Evolutionary conservation across 2,888 invertebrate genomes (phyloP).

Genomic region (Agrotis segetum): DNA sequence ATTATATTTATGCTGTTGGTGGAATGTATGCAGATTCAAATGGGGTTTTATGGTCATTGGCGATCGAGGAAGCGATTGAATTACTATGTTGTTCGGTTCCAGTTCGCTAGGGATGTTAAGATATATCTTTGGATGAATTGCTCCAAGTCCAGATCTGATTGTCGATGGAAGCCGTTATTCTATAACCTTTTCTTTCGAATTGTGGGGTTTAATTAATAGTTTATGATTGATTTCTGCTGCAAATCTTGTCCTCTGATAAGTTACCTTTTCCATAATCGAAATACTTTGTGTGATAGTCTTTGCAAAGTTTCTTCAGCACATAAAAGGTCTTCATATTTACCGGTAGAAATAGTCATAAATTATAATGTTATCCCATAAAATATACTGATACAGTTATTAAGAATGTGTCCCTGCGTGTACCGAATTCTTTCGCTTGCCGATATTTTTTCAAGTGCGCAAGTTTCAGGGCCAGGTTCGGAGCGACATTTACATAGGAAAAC

Average conservation of each 20-base stretch:
- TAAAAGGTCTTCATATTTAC: not conserved
- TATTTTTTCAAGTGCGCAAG: slow-evolving; percentile 31
- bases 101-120: not conserved
- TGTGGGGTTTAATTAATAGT: not conserved
- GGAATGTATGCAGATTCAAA: slow-evolving; percentile 41
- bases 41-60: slow-evolving; percentile 28
- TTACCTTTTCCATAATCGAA: not conserved
- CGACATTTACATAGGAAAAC: slow-evolving; percentile 54
- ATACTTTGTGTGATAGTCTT: not conserved
- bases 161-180: not conserved
- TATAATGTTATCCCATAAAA: slow-evolving; percentile 8
- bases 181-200: not conserved
- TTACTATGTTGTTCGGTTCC: not conserved
- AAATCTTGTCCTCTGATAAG: not conserved
- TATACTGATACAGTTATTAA: slow-evolving; percentile 15
- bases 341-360: not conserved
- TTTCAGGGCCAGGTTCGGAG: slow-evolving; percentile 34
- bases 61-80: slow-evolving; percentile 34
- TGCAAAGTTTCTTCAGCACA: not conserved
- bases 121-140: not conserved
- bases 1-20: slow-evolving; percentile 47
- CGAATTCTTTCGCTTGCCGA: slow-evolving; percentile 17
- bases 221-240: not conserved
- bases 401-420: slow-evolving; percentile 25
- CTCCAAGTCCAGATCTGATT: not conserved